These are phyloP conservation scores for Leptinotarsa tumamoca DNA, from an alignment of 2,888 invertebrate genomes.

Conservation along the genomic window DNA sequence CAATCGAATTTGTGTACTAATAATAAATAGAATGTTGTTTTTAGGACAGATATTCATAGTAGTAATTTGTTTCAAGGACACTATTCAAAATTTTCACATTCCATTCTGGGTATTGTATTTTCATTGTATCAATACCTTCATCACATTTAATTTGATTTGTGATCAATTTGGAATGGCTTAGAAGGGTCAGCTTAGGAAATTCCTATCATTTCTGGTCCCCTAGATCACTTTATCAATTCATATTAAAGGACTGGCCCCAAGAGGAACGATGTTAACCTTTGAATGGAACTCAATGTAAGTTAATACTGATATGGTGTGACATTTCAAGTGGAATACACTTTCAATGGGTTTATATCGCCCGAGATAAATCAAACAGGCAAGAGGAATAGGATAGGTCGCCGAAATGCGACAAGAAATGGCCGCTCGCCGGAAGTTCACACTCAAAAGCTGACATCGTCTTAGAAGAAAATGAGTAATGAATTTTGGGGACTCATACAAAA, in stretches of 20 bases:
- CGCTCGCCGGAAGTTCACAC: conserved; percentile 11
- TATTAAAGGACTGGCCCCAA: neutral
- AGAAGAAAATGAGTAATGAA: conserved; percentile 21
- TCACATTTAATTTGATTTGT: neutral
- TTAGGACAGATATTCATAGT: too few relatives aligned
- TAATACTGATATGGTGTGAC: conserved; percentile 3
- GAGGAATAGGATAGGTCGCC: conserved; percentile 6
- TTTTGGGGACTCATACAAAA: neutral
- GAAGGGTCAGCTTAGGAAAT: conserved; percentile 13
- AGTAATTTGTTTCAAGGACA: too few relatives aligned
- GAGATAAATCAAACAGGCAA: conserved; percentile 1
- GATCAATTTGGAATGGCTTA: conserved; percentile 2
- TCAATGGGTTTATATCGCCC: neutral
- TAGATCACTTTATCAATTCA: neutral
- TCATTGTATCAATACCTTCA: neutral
- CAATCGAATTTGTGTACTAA: too few relatives aligned
- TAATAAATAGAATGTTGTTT: too few relatives aligned
- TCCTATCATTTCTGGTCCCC: neutral
- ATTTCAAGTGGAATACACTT: conserved; percentile 15
- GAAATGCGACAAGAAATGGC: conserved; percentile 11
- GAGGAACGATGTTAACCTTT: neutral
- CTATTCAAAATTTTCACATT: too few relatives aligned
- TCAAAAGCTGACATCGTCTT: conserved; percentile 7
- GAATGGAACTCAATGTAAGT: conserved; percentile 4
- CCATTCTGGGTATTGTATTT: neutral